Percentiles rank a stretch among this genome's conserved stretches.
These are phyloP conservation scores for Drosophila ogumai DNA, from an alignment of 1,140 invertebrate genomes.

Conservation along the genomic window DNA sequence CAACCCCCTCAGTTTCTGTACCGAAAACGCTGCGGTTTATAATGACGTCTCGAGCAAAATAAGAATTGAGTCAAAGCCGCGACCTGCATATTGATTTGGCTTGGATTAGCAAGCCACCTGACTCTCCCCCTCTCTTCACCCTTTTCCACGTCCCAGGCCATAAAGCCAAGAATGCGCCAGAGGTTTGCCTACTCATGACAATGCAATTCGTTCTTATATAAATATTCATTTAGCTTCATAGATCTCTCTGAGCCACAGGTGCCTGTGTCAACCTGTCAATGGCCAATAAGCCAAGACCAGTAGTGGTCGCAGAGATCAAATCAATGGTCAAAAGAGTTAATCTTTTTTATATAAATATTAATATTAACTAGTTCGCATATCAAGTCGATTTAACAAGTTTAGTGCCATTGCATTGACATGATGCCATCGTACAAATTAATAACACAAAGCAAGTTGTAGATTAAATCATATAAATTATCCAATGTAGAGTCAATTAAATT, in stretches of 20 bases:
- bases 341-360: conserved; percentile 10
- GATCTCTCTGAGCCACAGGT: conserved; percentile 31
- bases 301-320: conserved; percentile 36
- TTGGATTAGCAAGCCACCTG: conserved; percentile 40
- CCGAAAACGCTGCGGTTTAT: conserved; percentile 61
- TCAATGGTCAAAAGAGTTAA: conserved; percentile 39
- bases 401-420: background rate
- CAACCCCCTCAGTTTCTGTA: conserved; percentile 20
- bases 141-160: conserved; percentile 14
- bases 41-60: conserved; percentile 56
- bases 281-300: conserved; percentile 42
- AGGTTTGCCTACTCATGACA: conserved; percentile 41
- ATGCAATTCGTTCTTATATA: conserved; percentile 46
- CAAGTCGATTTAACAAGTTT: background rate
- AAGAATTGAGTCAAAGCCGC: conserved; percentile 44
- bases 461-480: background rate
- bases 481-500: background rate
- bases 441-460: background rate
- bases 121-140: conserved; percentile 26
- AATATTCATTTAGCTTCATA: conserved; percentile 41
- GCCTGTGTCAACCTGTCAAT: conserved; percentile 19
- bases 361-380: conserved; percentile 4
- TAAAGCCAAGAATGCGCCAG: conserved; percentile 56
- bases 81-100: conserved; percentile 70
- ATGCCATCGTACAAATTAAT: conserved; percentile 2